Percentiles rank a stretch among this genome's conserved stretches.
These are phyloP conservation scores for Escarpia spicata DNA, from an alignment of 2,888 invertebrate genomes.

Conservation along the genomic window DNA sequence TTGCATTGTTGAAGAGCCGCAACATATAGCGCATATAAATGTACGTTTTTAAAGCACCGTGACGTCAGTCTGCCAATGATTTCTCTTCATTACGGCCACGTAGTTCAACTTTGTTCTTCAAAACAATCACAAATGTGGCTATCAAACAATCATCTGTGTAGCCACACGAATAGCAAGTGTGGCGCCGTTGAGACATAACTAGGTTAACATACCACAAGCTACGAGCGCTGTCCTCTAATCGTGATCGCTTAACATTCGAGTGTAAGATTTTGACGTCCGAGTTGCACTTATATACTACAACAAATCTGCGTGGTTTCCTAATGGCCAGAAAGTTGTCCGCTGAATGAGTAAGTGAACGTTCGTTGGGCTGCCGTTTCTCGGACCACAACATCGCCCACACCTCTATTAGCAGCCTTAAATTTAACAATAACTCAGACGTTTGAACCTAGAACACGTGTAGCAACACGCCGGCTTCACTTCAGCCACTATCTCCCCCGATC, in stretches of 20 bases:
- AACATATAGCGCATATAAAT: not conserved
- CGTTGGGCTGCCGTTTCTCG: not conserved
- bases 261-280: not conserved
- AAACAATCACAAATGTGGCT: not conserved
- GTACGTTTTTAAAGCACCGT: not conserved
- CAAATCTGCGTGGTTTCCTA: not conserved
- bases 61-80: not conserved
- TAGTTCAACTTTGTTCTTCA: not conserved
- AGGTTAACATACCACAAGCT: not conserved
- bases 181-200: not conserved
- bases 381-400: not conserved
- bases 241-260: not conserved
- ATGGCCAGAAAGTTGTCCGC: not conserved
- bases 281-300: not conserved
- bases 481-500: not conserved
- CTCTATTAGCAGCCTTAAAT: slow-evolving; percentile 1
- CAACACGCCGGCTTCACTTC: not conserved
- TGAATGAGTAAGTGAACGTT: not conserved
- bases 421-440: not conserved
- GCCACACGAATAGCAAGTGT: not conserved
- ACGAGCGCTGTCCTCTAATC: not conserved
- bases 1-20: not conserved
- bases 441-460: not conserved
- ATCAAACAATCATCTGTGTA: not conserved
- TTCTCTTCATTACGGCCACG: not conserved